Evolutionary conservation across 2,888 invertebrate species (phyloP).

Genomic region (Yponomeuta malinellus): DNA sequence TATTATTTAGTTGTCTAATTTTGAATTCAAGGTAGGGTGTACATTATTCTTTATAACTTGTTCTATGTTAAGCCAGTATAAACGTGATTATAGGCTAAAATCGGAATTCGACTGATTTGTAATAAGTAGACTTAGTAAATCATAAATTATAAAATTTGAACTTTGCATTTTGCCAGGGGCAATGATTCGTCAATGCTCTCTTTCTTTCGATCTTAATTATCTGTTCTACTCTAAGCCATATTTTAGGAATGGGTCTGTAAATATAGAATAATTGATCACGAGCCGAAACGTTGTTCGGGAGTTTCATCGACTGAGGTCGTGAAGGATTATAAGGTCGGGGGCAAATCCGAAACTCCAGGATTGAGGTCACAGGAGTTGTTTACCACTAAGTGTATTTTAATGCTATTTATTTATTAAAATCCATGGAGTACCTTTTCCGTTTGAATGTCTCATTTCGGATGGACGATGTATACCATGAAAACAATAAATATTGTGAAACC

Average conservation of each 20-base stretch:
- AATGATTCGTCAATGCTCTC: neutral
- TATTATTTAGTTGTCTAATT: constrained; percentile 7
- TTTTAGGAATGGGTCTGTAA: constrained; percentile 36
- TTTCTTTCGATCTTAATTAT: neutral
- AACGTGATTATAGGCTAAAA: constrained; percentile 42
- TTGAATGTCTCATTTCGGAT: constrained; percentile 58
- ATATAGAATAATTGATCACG: constrained; percentile 43
- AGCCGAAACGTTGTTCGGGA: neutral
- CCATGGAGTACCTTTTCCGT: constrained; percentile 72
- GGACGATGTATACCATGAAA: constrained; percentile 68
- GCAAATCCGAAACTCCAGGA: neutral
- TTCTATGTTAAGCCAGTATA: constrained; percentile 44
- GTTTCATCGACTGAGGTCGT: neutral
- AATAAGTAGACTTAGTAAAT: constrained; percentile 55
- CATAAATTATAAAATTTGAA: constrained; percentile 16
- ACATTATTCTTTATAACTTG: constrained; percentile 8
- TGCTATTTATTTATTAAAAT: constrained; percentile 57
- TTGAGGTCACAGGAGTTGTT: constrained; percentile 27
- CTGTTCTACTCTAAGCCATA: constrained; percentile 14
- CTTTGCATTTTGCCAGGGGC: neutral
- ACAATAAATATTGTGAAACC: constrained; percentile 39
- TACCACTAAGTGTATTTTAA: constrained; percentile 37
- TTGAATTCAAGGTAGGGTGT: constrained; percentile 12
- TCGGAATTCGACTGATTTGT: constrained; percentile 69
- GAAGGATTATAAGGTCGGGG: neutral